Evolutionary conservation across 2,797 vertebrate genomes (phyloP).

Genomic region (Lepus oiostolus): DNA sequence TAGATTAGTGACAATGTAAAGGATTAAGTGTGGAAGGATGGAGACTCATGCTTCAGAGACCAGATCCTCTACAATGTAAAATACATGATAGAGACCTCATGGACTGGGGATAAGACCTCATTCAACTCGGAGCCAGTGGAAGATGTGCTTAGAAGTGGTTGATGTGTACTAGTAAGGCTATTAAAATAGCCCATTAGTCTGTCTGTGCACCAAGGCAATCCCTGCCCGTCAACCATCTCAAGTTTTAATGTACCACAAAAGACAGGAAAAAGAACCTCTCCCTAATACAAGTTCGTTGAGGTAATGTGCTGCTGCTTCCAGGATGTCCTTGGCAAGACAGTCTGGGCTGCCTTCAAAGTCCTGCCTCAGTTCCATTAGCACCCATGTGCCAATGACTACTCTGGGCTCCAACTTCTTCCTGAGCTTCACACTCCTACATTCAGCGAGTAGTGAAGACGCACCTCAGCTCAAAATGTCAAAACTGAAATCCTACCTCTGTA

Average conservation of each 20-base stretch:
- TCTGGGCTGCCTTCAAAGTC: slow-evolving; percentile 20
- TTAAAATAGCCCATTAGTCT: background rate
- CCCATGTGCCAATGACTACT: background rate
- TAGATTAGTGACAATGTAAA: slow-evolving; percentile 4
- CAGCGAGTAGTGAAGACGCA: background rate
- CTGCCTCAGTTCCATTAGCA: slow-evolving; percentile 37
- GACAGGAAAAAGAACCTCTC: background rate
- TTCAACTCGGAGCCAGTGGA: background rate
- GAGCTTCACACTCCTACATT: slow-evolving; percentile 34
- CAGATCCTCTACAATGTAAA: background rate
- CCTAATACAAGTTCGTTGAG: slow-evolving; percentile 15
- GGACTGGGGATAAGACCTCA: background rate
- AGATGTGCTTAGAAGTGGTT: background rate
- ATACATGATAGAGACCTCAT: background rate
- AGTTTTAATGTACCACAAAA: slow-evolving; percentile 16
- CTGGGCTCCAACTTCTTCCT: background rate
- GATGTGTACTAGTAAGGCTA: background rate
- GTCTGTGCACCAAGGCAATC: background rate
- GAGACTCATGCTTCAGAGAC: background rate
- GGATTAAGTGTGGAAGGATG: background rate
- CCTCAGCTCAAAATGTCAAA: slow-evolving; percentile 35
- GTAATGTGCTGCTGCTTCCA: slow-evolving; percentile 34
- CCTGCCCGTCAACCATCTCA: background rate
- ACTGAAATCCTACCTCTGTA: background rate
- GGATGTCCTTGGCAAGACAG: background rate